Evolutionary conservation across 2,797 vertebrate species (phyloP), one percentile per base, ranked within the genome.

Genomic region (Chelonia mydas): DNA sequence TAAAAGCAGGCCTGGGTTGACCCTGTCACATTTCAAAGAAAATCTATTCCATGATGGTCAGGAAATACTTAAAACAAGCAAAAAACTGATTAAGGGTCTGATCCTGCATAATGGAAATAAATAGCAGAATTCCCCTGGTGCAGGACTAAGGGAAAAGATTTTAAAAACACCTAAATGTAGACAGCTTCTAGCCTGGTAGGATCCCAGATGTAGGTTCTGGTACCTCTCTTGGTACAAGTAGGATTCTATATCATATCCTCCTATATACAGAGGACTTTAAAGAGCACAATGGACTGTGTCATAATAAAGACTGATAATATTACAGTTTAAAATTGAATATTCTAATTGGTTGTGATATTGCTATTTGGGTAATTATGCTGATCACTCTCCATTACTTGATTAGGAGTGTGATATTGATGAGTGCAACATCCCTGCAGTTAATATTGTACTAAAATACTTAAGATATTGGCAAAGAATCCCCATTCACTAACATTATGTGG

Each of bases 401-500:
- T 87, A 87, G 81, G n/a, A 79, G 65, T 0, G 0, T 41, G 27
- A 27, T 96, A 95, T 88, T 91, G 86, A 91, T 57, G 90, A 94
- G 77, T n/a, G 45, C 5, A 65, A 81, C 31, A 90, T 7, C 72
- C 76, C 92, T 91, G 81, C 93, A 95, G 95, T 86, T 83, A 92
- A 84, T 68, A 89, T 23, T 25, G 33, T 31, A 81, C 68, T 87
- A 74, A 96, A 94, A 97, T 61, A 86, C 41, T 31, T n/a, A 80
- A 78, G 5, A 50, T 83, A 78, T 82, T 83, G 84, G 37, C 82
- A 93, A 95, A 92, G 54, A 88, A 53, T 33, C 16, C 2, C 15
- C 21, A 74, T 7, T 68, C 11, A 72, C 74, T 88, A 86, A 83
- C 19, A 82, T 72, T 8, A 13, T 83, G 89, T 89, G 21, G 15